Base-by-base conservation (phyloP, 2,113 vertebrate genomes). In the Malurus elegans region DNA sequence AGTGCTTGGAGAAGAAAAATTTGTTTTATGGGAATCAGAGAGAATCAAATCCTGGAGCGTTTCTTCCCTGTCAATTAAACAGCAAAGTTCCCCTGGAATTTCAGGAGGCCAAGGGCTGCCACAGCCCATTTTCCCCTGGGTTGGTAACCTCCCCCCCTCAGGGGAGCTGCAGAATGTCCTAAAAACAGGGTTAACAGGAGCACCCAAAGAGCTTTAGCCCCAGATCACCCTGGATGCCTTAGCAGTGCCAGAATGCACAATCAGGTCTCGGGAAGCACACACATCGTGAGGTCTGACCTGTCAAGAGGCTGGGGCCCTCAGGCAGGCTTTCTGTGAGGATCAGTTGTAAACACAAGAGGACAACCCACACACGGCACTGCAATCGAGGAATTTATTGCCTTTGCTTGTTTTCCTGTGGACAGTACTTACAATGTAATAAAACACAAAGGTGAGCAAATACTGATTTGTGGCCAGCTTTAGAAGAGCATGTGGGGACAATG, bases 161-260 rank as follows among this genome's bases (percentile, higher is more conserved):
- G 48, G 5, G 0, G 10, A 47, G 40, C 18, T 29, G 48, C 64
- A 64, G 73, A 50, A 14, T 26, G 71, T 44, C 20, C 2, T 7
- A 13, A 18, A 36, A 50, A 7, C 6, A 18, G 18, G 10, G 53
- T 60, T 14, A 38, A 31, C 26, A 16, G 12, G 10, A 28, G 16
- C 26, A 10, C 9, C 38, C 2, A 0, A 40, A 2, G 16, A 56
- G 15, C 25, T 10, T 31, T 1, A 8, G 34, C 1, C 8, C 9
- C 83, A 32, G 10, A 20, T 10, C 38, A 29, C 21, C 48, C n/a
- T 1, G 3, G 38, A n/a, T 45, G 38, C 32, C 47, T 36, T 19
- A 45, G 28, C 45, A 38, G 32, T 14, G 32, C 54, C 8, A 3
- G 31, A 72, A 65, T 26, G 28, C 32, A 38, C 75, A n/a, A 32